Conservation (phyloP, 2,113 vertebrate species). For the Athene noctua region DNA sequence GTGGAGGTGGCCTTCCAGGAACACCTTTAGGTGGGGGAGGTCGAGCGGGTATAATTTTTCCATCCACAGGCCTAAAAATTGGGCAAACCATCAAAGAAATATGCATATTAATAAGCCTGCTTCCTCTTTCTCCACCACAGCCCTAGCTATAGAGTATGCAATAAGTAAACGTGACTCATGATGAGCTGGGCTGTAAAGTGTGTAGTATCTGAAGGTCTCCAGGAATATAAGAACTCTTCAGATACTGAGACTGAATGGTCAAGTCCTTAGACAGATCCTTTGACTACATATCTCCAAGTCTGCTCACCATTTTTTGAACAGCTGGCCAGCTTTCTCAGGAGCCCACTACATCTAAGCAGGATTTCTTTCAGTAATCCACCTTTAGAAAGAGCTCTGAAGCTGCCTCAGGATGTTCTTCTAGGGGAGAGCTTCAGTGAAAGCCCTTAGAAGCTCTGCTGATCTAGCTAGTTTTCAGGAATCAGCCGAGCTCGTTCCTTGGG, state of each 20-base stretch:
- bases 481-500: not conserved
- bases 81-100: not conserved
- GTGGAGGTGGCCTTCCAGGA: constrained; percentile 87
- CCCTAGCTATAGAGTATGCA: not conserved
- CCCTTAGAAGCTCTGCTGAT: not conserved
- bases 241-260: not conserved
- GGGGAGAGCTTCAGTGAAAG: not conserved
- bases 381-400: not conserved
- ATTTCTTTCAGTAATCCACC: not conserved
- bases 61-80: constrained; percentile 71
- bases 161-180: not conserved
- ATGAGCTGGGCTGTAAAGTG: not conserved
- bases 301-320: not conserved
- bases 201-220: not conserved
- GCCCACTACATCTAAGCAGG: not conserved
- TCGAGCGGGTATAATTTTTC: constrained; percentile 77
- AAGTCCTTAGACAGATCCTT: not conserved
- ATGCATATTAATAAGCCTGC: not conserved
- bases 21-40: constrained; percentile 79
- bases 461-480: not conserved
- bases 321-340: not conserved
- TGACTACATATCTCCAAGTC: not conserved
- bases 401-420: not conserved
- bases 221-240: not conserved
- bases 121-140: not conserved